Evolutionary conservation across 2,888 invertebrate species (phyloP).

Genomic region (Ophioninae sp.): DNA sequence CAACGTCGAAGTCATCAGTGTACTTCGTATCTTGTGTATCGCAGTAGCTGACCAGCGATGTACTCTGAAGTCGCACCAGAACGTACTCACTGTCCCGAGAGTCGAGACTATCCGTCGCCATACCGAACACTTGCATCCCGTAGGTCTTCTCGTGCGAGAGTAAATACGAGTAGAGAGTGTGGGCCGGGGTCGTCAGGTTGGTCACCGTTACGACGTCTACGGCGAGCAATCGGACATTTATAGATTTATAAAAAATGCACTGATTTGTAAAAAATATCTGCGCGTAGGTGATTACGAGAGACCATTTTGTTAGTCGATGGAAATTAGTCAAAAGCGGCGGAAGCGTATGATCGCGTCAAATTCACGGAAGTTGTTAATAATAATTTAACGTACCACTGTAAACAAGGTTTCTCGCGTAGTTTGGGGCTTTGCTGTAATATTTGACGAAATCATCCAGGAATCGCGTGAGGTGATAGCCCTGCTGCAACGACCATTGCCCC

Average conservation of each 20-base stretch:
- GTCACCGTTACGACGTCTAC: slow-evolving; percentile 83
- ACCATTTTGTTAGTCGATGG: background rate
- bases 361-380: background rate
- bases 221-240: slow-evolving; percentile 38
- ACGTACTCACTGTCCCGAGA: slow-evolving; percentile 84
- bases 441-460: slow-evolving; percentile 90
- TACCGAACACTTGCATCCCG: slow-evolving; percentile 86
- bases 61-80: slow-evolving; percentile 84
- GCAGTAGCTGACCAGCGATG: slow-evolving; percentile 83
- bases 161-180: slow-evolving; percentile 87
- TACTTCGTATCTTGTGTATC: slow-evolving; percentile 84
- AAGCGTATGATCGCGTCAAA: background rate
- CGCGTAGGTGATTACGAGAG: background rate
- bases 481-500: slow-evolving; percentile 81
- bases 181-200: slow-evolving; percentile 85
- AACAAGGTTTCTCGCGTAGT: slow-evolving; percentile 88
- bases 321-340: background rate
- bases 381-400: slow-evolving; percentile 83
- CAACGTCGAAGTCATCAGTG: slow-evolving; percentile 86
- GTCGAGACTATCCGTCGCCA: slow-evolving; percentile 81
- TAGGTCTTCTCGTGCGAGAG: slow-evolving; percentile 86
- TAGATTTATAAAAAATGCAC: background rate
- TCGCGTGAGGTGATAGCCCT: slow-evolving; percentile 87
- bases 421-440: slow-evolving; percentile 90
- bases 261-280: slow-evolving; percentile 32